These are phyloP conservation scores for Babyrousa celebensis DNA, from an alignment of 2,797 vertebrate genomes.

Conservation along the genomic window DNA sequence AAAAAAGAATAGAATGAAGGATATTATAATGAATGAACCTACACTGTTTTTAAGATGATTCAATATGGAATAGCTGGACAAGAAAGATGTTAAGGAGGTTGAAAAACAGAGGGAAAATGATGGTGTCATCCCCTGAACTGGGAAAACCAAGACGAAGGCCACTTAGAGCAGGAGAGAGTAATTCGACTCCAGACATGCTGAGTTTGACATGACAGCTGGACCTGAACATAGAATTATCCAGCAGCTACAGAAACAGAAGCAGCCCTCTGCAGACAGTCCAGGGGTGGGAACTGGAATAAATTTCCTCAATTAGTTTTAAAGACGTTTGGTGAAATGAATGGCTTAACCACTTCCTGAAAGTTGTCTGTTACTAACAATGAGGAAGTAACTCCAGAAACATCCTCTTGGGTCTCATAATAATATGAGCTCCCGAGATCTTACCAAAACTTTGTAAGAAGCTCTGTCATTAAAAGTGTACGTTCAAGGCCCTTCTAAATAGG, in stretches of 20 bases:
- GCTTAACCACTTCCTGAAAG: conserved; percentile 20
- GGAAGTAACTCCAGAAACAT: conserved; percentile 27
- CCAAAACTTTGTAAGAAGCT: conserved; percentile 52
- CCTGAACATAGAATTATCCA: not conserved
- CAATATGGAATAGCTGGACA: not conserved
- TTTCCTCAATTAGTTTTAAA: conserved; percentile 66
- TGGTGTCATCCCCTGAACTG: not conserved
- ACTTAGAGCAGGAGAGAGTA: not conserved
- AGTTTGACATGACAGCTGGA: not conserved
- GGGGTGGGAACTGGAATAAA: not conserved
- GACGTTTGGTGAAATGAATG: not conserved
- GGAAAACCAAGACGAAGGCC: not conserved
- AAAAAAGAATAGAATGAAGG: not conserved
- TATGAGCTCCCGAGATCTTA: conserved; percentile 13
- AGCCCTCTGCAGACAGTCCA: not conserved
- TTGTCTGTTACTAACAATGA: not conserved
- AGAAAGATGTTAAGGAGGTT: not conserved
- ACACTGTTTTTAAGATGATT: not conserved
- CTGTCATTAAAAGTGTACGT: conserved; percentile 13
- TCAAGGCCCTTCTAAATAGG: conserved; percentile 25
- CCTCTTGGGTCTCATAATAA: conserved; percentile 21
- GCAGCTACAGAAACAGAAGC: not conserved
- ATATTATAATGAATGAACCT: not conserved
- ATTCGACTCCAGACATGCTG: not conserved
- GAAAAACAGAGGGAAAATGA: not conserved